Conservation (phyloP, 2,888 invertebrate genomes). For the Lagria hirta region DNA sequence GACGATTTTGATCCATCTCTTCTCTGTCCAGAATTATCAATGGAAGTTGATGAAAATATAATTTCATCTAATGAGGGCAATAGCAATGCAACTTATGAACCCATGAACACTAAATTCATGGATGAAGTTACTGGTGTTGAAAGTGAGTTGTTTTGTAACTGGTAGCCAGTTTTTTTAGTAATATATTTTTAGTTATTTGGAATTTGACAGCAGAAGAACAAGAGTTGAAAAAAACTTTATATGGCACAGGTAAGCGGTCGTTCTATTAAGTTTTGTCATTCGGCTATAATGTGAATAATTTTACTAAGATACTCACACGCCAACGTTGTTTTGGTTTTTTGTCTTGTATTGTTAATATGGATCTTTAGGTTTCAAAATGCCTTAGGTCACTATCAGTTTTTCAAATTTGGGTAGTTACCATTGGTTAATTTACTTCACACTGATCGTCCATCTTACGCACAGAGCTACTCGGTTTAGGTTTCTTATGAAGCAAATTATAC, state of each 20-base stretch:
- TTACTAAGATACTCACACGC: too few relatives aligned
- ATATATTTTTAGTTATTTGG: conserved; percentile 42
- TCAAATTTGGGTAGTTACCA: too few relatives aligned
- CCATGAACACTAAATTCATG: conserved; percentile 42
- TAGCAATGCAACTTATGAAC: conserved; percentile 39
- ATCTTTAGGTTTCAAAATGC: too few relatives aligned
- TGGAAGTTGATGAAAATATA: conserved; percentile 49
- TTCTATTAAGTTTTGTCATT: too few relatives aligned
- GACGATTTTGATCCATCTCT: conserved; percentile 46
- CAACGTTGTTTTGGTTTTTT: too few relatives aligned
- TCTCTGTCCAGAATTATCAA: conserved; percentile 49
- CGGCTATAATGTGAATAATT: too few relatives aligned
- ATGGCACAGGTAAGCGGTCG: conserved; percentile 37
- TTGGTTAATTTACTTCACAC: too few relatives aligned
- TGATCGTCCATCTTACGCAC: too few relatives aligned
- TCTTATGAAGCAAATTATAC: too few relatives aligned
- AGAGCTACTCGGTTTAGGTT: too few relatives aligned
- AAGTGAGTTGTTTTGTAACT: conserved; percentile 27
- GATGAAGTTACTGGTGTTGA: conserved; percentile 47
- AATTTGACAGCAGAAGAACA: conserved; percentile 42
- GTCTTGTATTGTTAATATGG: too few relatives aligned
- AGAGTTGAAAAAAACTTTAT: conserved; percentile 35
- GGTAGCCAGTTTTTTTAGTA: not conserved
- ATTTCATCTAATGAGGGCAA: conserved; percentile 32
- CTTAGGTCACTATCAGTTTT: too few relatives aligned